Percentiles rank a stretch among this genome's conserved stretches.
These are phyloP conservation scores for Eubasilissa regina DNA, from an alignment of 1,140 invertebrate genomes.

Conservation along the genomic window DNA sequence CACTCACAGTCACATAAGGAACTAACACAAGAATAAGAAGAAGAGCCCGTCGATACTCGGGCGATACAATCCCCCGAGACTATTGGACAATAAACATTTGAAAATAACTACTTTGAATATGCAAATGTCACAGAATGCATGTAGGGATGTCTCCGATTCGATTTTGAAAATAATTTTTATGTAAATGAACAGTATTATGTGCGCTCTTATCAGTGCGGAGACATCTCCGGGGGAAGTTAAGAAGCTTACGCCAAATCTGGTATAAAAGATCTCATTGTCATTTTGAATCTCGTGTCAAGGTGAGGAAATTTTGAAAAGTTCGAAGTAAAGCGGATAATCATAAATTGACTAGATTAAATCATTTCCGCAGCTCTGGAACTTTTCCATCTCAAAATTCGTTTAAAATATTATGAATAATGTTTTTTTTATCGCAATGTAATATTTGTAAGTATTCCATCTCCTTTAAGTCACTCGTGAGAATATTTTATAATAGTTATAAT, in stretches of 20 bases:
- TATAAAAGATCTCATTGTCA: constrained; percentile 30
- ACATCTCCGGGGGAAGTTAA: constrained; percentile 30
- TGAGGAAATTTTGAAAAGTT: neutral
- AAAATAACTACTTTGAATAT: constrained; percentile 21
- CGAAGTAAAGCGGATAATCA: no score
- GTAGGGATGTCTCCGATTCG: neutral
- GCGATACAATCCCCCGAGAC: neutral
- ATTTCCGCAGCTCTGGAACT: no score
- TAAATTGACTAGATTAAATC: no score
- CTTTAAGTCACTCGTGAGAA: no score
- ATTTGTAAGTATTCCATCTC: no score
- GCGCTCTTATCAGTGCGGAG: constrained; percentile 7
- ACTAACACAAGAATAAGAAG: no score
- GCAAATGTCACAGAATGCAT: constrained; percentile 10
- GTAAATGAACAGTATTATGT: constrained; percentile 17
- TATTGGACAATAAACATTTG: neutral
- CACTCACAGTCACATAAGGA: no score
- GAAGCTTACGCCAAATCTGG: constrained; percentile 27
- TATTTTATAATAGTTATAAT: no score
- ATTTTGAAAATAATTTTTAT: constrained; percentile 30
- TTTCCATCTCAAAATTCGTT: no score
- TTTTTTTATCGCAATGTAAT: no score
- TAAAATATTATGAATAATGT: no score
- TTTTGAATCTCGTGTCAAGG: constrained; percentile 11
- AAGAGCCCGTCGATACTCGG: neutral